Base-by-base conservation (phyloP, 2,888 invertebrate genomes). In the Ernsta delagoae region DNA sequence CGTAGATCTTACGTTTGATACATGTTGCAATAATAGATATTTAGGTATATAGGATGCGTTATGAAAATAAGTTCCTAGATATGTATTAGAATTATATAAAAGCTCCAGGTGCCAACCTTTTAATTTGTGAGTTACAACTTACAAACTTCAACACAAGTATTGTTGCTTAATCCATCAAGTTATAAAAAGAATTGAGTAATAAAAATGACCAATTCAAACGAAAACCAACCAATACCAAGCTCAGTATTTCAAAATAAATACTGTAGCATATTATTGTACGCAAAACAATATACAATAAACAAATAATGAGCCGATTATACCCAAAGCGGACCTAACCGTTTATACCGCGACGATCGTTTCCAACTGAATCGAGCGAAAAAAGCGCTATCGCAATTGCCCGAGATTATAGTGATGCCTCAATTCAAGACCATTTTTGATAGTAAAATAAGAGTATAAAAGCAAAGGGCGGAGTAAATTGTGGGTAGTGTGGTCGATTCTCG, bases 401-500 rank as follows among this genome's bases (percentile, higher is more conserved):
- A 72, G 72, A 73, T 72, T 70, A 71, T 72, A 69, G 71, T 72
- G 71, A 72, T 72, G 73, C 76, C 74, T 75, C 72, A 75, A 75
- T 78, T 75, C 80, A 77, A 82, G 82, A 85, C 83, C 83, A 87
- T 85, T 86, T 85, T 84, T 83, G 85, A 88, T 83, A 86, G 82
- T 81, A 84, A 84, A 88, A 88, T 83, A 84, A 84, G 81, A 78
- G 76, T 75, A 85, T 86, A 80, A 83, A 87, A 7, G 85, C 84
- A 84, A 79, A 86, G 80, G 83, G 80, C 79, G 81, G 84, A 80
- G 85, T 88, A 88, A 90, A 89, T 89, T 87, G 86, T 84, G 82
- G 83, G 83, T 81, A 79, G 79, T 48, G 60, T 78, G 77, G 79
- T 78, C 78, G 76, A 74, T 80, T 79, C 75, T 80, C 81, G 88